Evolutionary conservation across 64 coral and sea anemone genomes (phyloP).

Genomic region (Trachythela sp.): DNA sequence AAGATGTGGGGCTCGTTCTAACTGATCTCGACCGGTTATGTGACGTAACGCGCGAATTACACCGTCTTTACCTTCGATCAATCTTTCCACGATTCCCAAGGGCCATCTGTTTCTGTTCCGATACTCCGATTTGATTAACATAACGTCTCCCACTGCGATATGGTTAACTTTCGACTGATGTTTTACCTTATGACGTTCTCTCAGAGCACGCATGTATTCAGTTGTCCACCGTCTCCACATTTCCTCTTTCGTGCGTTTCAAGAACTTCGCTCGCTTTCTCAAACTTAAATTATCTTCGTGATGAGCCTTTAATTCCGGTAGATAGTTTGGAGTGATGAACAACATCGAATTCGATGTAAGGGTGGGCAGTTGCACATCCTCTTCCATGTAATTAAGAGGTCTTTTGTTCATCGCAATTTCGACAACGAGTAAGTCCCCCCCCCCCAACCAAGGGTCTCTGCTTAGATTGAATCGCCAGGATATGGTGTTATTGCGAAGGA

Average conservation of each 20-base stretch:
- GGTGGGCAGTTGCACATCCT: too few relatives aligned
- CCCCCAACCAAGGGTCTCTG: background rate
- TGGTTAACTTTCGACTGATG: background rate
- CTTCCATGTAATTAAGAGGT: too few relatives aligned
- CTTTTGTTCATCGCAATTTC: constrained; percentile 31
- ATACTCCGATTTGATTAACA: too few relatives aligned
- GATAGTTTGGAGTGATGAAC: too few relatives aligned
- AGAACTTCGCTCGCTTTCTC: constrained; percentile 33
- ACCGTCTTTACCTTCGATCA: background rate
- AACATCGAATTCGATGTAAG: too few relatives aligned
- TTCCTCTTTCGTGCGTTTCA: constrained; percentile 44
- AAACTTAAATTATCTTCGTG: too few relatives aligned
- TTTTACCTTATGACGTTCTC: background rate
- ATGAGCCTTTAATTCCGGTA: too few relatives aligned
- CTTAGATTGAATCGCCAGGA: background rate
- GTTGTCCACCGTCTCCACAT: constrained; percentile 1
- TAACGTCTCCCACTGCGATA: too few relatives aligned
- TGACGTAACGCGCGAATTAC: background rate
- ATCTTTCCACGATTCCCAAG: too few relatives aligned
- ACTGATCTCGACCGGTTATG: background rate
- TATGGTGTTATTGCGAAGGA: background rate
- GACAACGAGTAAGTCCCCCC: background rate
- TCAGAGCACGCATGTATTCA: background rate
- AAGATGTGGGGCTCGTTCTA: background rate
- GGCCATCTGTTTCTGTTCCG: too few relatives aligned